Percentiles rank a stretch among this genome's conserved stretches.
Evolutionary conservation across 2,113 vertebrate genomes (phyloP).

Genomic region (Chlamydotis undulata): DNA sequence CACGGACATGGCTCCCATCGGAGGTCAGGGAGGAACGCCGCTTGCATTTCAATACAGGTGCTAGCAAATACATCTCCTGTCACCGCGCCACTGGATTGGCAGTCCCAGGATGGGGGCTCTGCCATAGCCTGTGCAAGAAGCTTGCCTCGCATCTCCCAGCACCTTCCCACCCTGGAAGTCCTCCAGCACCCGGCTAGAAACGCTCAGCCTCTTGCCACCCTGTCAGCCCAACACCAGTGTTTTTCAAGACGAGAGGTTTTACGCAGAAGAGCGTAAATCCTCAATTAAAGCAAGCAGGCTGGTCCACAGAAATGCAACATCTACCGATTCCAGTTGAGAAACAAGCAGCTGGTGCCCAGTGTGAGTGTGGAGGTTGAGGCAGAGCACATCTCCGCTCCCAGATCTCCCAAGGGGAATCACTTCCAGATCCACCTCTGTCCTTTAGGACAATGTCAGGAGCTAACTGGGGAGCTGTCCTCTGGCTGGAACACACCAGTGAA

Average conservation of each 20-base stretch:
- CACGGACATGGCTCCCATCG: background rate
- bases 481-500: background rate
- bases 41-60: background rate
- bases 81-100: accelerated
- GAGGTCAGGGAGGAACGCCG: background rate
- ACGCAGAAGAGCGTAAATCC: background rate
- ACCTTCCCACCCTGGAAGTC: background rate
- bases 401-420: background rate
- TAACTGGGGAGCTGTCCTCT: background rate
- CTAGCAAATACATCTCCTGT: background rate
- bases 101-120: background rate
- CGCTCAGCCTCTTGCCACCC: background rate
- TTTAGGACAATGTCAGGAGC: background rate
- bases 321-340: background rate
- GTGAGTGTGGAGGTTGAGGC: accelerated
- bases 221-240: accelerated
- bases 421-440: background rate
- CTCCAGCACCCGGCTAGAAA: background rate
- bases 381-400: background rate
- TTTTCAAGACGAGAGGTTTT: background rate
- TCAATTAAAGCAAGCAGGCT: background rate
- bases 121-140: background rate
- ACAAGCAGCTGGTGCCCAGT: background rate
- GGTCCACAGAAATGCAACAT: background rate
- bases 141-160: background rate